Evolutionary conservation across 2,888 invertebrate species (phyloP).

Genomic region (Lasioglossum vierecki): DNA sequence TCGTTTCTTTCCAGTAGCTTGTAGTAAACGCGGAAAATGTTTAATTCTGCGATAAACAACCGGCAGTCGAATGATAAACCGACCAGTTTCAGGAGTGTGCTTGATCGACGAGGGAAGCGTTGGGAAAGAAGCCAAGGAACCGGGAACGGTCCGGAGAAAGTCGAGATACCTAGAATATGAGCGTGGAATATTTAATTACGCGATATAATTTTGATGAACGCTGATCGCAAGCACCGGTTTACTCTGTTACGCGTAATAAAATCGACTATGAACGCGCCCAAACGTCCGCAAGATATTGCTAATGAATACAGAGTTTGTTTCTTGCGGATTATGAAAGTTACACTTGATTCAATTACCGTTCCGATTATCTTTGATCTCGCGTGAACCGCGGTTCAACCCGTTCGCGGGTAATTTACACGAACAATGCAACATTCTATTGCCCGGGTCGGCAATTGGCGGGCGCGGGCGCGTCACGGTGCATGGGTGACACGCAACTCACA

Average conservation of each 20-base stretch:
- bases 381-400: conserved; percentile 43
- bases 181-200: neutral
- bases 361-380: conserved; percentile 21
- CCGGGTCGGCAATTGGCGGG: conserved; percentile 45
- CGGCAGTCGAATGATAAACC: neutral
- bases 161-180: neutral
- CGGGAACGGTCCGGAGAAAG: neutral
- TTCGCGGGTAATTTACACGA: conserved; percentile 63
- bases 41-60: neutral
- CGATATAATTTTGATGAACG: neutral
- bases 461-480: conserved; percentile 15
- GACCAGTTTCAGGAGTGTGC: neutral
- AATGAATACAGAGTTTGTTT: neutral
- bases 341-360: neutral
- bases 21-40: neutral
- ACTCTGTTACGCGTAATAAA: neutral
- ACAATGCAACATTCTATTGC: conserved; percentile 67
- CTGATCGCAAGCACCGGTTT: neutral
- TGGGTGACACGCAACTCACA: conserved; percentile 55
- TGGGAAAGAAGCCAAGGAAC: neutral
- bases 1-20: neutral
- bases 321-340: neutral
- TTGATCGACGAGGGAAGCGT: neutral
- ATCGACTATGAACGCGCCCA: neutral
- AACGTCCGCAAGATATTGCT: neutral